Base-by-base conservation (phyloP, 2,113 vertebrate genomes). In the Spea multiplicata region DNA sequence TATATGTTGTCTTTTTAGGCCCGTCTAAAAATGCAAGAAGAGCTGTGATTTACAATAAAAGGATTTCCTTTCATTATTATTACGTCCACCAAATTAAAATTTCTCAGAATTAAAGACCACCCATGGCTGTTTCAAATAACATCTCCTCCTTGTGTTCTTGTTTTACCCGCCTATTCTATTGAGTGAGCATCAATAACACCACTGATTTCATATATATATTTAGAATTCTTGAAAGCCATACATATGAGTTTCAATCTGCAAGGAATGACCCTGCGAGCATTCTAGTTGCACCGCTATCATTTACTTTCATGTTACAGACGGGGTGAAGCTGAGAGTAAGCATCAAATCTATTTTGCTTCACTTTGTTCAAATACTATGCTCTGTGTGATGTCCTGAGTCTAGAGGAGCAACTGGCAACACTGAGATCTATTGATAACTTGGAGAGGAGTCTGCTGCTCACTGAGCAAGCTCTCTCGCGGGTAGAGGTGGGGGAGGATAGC, bases 171-270 rank as follows among this genome's bases (percentile, higher is more conserved):
- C 81, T 45, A 83, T 67, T 17, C 49, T 68, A 0, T 77, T 44
- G 10, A 45, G 57, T 78, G 5, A 44, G 49, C 62, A n/a, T 81
- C 74, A 80, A 81, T 79, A 73, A 83, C 66, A 5, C 74, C 64
- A 82, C 86, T 87, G 44, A 76, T 73, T 82, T 16, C 66, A 73
- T 53, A n/a, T n/a, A 76, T 8, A 0, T 75, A 73, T n/a, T 81
- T 76, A 82, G 47, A 5, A 8, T 79, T 16, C 57, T 66, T 84
- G 72, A 84, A 86, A 84, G 79, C 61, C 10, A 72, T 81, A 69
- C 30, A 83, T 73, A 81, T 52, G 10, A 82, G 5, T 49, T 6
- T 65, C 57, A 49, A 65, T 13, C 44, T 50, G n/a, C 8, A 76
- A 74, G 16, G 17, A 64, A 83, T 82, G 14, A 68, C 65, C 73